phyloP scores from a whole-genome alignment of 2,888 invertebrate genomes.

The Limnephilus rhombicus region DNA sequence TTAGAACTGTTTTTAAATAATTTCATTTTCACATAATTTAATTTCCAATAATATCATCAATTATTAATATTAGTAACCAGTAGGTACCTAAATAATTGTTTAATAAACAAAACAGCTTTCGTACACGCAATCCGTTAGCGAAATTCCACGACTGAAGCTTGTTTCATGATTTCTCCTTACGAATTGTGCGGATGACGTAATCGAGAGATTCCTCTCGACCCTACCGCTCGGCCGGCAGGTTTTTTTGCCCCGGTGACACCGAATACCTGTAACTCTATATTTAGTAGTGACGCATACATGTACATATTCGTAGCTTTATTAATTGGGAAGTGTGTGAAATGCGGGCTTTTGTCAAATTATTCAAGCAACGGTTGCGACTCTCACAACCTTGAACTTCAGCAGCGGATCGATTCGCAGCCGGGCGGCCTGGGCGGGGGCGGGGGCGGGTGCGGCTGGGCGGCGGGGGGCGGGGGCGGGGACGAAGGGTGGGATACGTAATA shows the following conservation, averaged over 20 bases:
- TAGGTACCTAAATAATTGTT: no score
- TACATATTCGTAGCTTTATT: background rate
- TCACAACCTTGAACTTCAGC: conserved; percentile 61
- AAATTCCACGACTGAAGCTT: background rate
- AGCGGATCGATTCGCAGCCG: conserved; percentile 54
- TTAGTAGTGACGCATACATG: background rate
- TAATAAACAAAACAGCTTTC: background rate
- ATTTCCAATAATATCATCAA: no score
- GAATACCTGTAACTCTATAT: conserved; percentile 18
- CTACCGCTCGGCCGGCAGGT: background rate
- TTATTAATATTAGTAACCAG: no score
- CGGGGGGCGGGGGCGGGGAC: background rate
- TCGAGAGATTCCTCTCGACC: conserved; percentile 20
- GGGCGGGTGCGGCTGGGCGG: conserved; percentile 2
- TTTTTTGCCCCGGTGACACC: conserved; percentile 31
- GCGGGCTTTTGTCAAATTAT: conserved; percentile 7
- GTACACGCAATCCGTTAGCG: background rate
- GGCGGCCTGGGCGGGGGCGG: conserved; percentile 26
- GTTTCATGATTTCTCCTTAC: background rate
- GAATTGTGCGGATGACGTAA: conserved; percentile 13
- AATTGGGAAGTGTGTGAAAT: background rate
- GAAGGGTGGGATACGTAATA: background rate
- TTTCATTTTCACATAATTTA: no score
- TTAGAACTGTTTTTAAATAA: no score
- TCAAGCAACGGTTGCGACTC: conserved; percentile 30